phyloP scores from a whole-genome alignment of 2,888 invertebrate genomes.

The Apamea crenata region DNA sequence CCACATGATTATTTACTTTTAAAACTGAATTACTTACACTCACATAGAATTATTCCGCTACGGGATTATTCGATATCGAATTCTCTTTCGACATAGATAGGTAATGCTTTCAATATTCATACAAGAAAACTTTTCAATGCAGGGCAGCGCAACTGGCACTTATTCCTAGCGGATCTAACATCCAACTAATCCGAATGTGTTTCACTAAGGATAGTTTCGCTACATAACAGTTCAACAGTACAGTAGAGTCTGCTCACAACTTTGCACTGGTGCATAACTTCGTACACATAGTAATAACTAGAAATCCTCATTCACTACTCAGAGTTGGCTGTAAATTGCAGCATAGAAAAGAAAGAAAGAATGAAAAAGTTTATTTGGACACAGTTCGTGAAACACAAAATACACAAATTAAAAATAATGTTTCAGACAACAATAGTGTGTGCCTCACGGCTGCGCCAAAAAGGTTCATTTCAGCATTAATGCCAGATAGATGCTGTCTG shows the following conservation, averaged over 20 bases:
- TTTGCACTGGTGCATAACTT: slow-evolving; percentile 23
- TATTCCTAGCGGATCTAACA: slow-evolving; percentile 13
- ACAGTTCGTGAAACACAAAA: too few species aligned
- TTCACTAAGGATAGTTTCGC: slow-evolving; percentile 40
- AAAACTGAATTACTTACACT: neutral
- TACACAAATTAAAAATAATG: too few species aligned
- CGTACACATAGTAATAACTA: neutral
- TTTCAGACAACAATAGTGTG: too few species aligned
- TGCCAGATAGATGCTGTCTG: too few species aligned
- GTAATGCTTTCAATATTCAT: neutral
- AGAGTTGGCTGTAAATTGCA: neutral
- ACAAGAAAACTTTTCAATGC: slow-evolving; percentile 21
- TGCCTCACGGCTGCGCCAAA: too few species aligned
- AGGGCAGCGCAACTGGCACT: neutral
- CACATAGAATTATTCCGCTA: neutral
- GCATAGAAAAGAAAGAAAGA: too few species aligned
- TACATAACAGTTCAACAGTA: slow-evolving; percentile 16
- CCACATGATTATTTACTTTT: neutral
- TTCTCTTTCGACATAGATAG: too few species aligned
- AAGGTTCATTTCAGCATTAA: too few species aligned
- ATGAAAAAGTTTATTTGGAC: too few species aligned
- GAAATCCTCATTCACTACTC: neutral
- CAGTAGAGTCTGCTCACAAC: slow-evolving; percentile 28
- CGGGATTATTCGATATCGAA: neutral
- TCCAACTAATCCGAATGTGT: slow-evolving; percentile 31